These are phyloP conservation scores for Myotis lucifugus DNA, from an alignment of 2,113 vertebrate genomes.

Conservation along the genomic window DNA sequence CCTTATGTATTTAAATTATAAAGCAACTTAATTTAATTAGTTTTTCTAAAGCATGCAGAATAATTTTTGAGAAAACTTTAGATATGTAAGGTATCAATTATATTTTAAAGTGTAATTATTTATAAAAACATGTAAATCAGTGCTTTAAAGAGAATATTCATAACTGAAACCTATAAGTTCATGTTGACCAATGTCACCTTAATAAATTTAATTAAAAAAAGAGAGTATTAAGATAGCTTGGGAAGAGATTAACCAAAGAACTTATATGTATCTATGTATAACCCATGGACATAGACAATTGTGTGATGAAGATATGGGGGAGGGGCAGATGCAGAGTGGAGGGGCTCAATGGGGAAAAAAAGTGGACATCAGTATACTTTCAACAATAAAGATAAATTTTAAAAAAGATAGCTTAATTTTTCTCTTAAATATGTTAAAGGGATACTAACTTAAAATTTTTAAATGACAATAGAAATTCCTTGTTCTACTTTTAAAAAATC, in stretches of 20 bases:
- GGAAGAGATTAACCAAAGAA: too few species aligned
- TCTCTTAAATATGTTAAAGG: not conserved
- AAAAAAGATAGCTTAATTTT: not conserved
- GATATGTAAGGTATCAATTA: not conserved
- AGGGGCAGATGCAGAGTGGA: too few species aligned
- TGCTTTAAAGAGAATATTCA: not conserved
- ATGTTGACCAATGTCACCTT: too few species aligned
- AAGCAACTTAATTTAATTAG: not conserved
- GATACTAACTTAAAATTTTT: not conserved
- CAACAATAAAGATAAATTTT: too few species aligned
- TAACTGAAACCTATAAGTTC: too few species aligned
- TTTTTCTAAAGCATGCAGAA: not conserved
- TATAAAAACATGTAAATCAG: not conserved
- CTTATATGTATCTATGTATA: too few species aligned
- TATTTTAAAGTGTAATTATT: slow-evolving; percentile 2
- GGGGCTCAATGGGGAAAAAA: too few species aligned
- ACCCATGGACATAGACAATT: too few species aligned
- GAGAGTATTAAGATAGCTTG: not conserved
- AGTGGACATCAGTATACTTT: too few species aligned
- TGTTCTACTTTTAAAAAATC: not conserved
- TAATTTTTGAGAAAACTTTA: not conserved
- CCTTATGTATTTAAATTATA: not conserved
- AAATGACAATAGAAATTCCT: not conserved
- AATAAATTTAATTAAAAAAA: too few species aligned
- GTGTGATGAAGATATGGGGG: too few species aligned